Percentiles rank a stretch among this genome's conserved stretches.
Evolutionary conservation across 2,888 invertebrate species (phyloP).

Genomic region (Mycalesis mineus): DNA sequence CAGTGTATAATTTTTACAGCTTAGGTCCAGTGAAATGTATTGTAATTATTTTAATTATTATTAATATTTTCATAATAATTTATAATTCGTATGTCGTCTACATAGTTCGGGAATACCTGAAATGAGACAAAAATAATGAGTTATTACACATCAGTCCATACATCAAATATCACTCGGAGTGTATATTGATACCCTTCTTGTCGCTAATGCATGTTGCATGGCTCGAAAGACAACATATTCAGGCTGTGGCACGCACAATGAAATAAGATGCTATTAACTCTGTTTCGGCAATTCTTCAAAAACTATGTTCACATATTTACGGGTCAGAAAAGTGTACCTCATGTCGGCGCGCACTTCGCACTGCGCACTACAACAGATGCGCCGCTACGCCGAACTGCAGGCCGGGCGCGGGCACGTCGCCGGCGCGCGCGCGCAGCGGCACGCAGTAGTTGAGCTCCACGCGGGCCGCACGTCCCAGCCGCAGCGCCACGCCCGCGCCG

Average conservation of each 20-base stretch:
- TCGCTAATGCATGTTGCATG: too few species aligned
- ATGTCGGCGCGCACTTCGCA: too few species aligned
- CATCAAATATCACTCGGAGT: too few species aligned
- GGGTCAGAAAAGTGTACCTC: too few species aligned
- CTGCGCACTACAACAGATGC: conserved; percentile 52
- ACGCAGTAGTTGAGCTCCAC: conserved; percentile 96
- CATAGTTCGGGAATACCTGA: not conserved
- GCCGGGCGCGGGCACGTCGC: conserved; percentile 82
- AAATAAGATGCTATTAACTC: too few species aligned
- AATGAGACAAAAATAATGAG: not conserved
- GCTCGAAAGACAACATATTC: too few species aligned
- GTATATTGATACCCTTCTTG: too few species aligned
- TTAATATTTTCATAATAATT: not conserved
- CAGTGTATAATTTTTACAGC: not conserved
- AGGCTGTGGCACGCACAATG: too few species aligned
- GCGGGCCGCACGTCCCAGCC: conserved; percentile 88
- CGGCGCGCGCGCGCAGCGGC: conserved; percentile 82
- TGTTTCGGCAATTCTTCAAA: too few species aligned
- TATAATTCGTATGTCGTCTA: not conserved
- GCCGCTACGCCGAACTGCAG: conserved; percentile 92
- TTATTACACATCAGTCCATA: too few species aligned
- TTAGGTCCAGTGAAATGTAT: too few species aligned
- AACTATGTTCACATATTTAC: too few species aligned
- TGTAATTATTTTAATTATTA: not conserved
- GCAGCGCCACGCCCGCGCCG: conserved; percentile 92